Percentiles rank a stretch among this genome's conserved stretches.
Evolutionary conservation across 2,888 invertebrate genomes (phyloP).

Genomic region (Brachyptera putata): DNA sequence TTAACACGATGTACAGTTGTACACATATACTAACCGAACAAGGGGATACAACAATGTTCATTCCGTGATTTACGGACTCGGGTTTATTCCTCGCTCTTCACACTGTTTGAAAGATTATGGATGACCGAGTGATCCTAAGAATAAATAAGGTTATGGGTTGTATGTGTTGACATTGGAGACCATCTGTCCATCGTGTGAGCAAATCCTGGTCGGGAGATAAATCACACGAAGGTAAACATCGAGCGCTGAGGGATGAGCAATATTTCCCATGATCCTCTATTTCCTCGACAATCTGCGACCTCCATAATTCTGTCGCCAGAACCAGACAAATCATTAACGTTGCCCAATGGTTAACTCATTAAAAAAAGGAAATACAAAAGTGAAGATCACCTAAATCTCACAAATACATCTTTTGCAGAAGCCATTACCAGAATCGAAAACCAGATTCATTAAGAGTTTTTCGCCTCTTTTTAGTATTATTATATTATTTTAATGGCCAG

Average conservation of each 20-base stretch:
- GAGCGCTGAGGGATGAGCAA: slow-evolving; percentile 23
- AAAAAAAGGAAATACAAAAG: slow-evolving; percentile 1
- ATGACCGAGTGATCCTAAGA: slow-evolving; percentile 24
- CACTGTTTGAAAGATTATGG: slow-evolving; percentile 26
- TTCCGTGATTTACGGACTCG: slow-evolving; percentile 3
- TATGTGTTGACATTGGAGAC: slow-evolving; percentile 26
- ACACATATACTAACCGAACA: slow-evolving; percentile 1
- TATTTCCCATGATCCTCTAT: slow-evolving; percentile 9
- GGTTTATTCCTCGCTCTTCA: slow-evolving; percentile 16
- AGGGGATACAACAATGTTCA: slow-evolving; percentile 11
- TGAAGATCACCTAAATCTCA: slow-evolving; percentile 5
- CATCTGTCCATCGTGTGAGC: slow-evolving; percentile 26
- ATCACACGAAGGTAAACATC: slow-evolving; percentile 34
- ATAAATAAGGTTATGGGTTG: slow-evolving; percentile 18
- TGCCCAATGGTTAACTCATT: neutral
- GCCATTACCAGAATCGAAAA: neutral
- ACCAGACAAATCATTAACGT: neutral
- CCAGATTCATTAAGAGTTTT: slow-evolving; percentile 16
- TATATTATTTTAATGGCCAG: slow-evolving; percentile 20
- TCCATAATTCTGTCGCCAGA: neutral
- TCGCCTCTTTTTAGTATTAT: slow-evolving; percentile 21
- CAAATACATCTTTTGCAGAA: slow-evolving; percentile 13
- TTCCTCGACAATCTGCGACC: neutral
- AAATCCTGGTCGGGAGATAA: slow-evolving; percentile 32
- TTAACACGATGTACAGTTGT: slow-evolving; percentile 17